Evolutionary conservation across 2,113 vertebrate species (phyloP), one percentile per base, ranked within the genome.

Genomic region (Drymodes brunneopygia): DNA sequence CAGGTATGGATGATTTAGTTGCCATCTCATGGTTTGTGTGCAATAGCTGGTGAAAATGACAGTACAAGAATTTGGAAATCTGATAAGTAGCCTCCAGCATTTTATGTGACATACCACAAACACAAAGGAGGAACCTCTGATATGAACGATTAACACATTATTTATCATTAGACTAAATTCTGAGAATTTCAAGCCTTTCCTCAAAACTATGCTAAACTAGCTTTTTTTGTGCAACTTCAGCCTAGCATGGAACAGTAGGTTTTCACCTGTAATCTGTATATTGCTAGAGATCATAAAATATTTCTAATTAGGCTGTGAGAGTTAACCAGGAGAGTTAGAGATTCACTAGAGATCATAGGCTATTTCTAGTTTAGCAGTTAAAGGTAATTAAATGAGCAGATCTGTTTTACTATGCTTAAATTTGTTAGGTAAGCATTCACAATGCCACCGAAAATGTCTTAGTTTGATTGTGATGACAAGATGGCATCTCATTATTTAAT

Each of bases 1-100:
- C 97, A 97, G 98, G 98, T 98, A 97, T 62, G 82, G 74, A 27
- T 71, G 6, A 58, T 31, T 78, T 53, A 66, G 56, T 45, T 70
- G 35, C 13, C 10, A 7, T 66, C 33, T 88, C 60, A 64, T 10
- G 9, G 35, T 47, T 78, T 87, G 17, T 38, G 27, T 58, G 31
- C 36, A 53, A 6, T 10, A 78, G 56, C 17, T 85, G 48, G 12
- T 77, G 25, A 87, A 71, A 72, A 40, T 0, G 0, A 33, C 27
- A 44, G 24, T 45, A 31, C 24, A n/a, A 40, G 47, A 71, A 25
- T 75, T 42, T 33, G 12, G 15, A 35, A 58, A 65, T 38, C 50
- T 89, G 45, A 79, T 45, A 79, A 81, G 77, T 7, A 61, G 12
- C 25, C 22, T 77, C 47, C 3, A 12, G 38, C n/a, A 47, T 29